These are phyloP conservation scores for Scophthalmus maximus DNA, from an alignment of 2,113 vertebrate genomes.

Conservation along the genomic window DNA sequence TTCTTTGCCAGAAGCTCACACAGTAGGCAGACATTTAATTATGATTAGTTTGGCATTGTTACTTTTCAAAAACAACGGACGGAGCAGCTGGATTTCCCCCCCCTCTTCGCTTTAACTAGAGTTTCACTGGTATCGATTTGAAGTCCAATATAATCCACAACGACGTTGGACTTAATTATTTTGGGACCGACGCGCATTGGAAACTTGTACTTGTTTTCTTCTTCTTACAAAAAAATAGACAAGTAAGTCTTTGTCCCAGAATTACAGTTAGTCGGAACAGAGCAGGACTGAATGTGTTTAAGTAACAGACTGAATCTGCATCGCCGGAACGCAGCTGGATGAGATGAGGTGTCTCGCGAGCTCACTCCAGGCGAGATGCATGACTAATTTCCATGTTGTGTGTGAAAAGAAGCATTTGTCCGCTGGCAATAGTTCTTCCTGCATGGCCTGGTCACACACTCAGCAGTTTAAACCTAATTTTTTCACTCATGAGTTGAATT, in stretches of 20 bases:
- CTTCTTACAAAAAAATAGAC: too few relatives aligned
- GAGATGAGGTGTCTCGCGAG: neutral
- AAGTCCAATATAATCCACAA: neutral
- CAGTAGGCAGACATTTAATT: conserved; percentile 21
- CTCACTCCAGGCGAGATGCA: conserved; percentile 1
- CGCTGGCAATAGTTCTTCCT: conserved; percentile 4
- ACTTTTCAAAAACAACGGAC: conserved; percentile 12
- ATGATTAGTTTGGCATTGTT: conserved; percentile 14
- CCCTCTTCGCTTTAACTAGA: conserved; percentile 21
- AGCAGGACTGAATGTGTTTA: too few relatives aligned
- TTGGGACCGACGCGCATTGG: neutral
- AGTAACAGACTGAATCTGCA: too few relatives aligned
- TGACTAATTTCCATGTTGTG: conserved; percentile 19
- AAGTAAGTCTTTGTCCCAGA: neutral
- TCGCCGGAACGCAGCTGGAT: conserved; percentile 2
- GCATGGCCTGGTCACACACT: neutral
- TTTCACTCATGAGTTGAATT: neutral
- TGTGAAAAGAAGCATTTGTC: conserved; percentile 21
- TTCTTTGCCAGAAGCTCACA: conserved; percentile 29
- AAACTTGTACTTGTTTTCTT: too few relatives aligned
- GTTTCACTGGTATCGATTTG: conserved; percentile 12
- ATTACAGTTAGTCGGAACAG: too few relatives aligned
- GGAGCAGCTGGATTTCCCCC: neutral
- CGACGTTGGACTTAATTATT: neutral
- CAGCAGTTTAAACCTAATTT: neutral